Base-by-base conservation (phyloP, 30 jellyfish, hydroid and myxozoan species). In the Mastigias papua region DNA sequence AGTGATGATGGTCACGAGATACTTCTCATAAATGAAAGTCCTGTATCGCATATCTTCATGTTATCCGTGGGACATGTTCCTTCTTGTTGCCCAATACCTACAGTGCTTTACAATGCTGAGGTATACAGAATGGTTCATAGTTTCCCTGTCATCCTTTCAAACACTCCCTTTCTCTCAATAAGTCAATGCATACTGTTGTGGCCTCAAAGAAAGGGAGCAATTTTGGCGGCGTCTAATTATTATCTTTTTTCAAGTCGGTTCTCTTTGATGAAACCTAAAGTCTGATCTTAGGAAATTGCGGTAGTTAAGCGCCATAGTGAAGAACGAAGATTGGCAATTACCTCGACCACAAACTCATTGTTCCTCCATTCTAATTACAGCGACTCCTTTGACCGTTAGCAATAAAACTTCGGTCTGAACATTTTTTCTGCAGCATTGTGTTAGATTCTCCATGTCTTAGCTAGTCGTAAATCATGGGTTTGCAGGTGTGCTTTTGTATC, bases 211-310 rank as follows among this genome's bases (percentile, higher is more conserved):
- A 60, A 26, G 88, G 29, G 62, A 77, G 88, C 90, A 80, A 80
- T 80, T 61, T 66, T 80, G 72, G 73, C 49, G 90, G 90, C 90
- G 90, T 80, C 90, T 80, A 31, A 64, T 80, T 80, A 29, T 61
- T 26, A 16, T 54, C 49, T 11, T 31, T 63, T 80, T 80, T 29
- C 88, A 80, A 80, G 90, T 80, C 90, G 90, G 90, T 54, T 11
- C 61, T 64, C 81, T 80, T 80, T 80, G 90, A 80, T 34, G 42
- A 50, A 46, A 34, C 90, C 69, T 80, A 61, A 64, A 73, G 63
- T 80, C 81, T 80, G 90, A 61, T 80, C 90, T 80, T 32, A 80
- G 90, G 90, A 80, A 80, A 80, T 80, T 80, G 90, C 81, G 90
- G 90, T 77, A 10, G 49, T 77, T 63, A 66, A 57, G 29, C 78